Percentiles rank a stretch among this genome's conserved stretches.
Conservation (phyloP, 2,113 vertebrate species). For the Stomatorhinus ivindoensis region DNA sequence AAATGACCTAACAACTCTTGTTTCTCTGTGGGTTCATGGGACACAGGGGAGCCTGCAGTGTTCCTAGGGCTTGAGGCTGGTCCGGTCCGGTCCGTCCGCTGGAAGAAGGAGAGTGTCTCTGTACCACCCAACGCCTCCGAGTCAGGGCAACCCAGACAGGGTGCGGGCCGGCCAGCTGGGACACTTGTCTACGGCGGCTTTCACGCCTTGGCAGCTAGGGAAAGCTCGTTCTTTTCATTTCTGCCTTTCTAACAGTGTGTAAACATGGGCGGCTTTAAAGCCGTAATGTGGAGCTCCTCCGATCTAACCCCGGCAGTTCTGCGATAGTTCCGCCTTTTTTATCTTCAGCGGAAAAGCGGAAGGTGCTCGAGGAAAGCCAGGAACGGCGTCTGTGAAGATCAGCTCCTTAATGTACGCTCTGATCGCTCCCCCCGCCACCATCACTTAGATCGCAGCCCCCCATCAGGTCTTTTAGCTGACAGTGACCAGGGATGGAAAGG, state of each 20-base stretch:
- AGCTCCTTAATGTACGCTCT: background rate
- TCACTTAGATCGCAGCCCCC: background rate
- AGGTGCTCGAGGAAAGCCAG: background rate
- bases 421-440: background rate
- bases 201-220: background rate
- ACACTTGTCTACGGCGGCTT: background rate
- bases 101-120: background rate
- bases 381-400: background rate
- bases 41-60: background rate
- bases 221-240: background rate
- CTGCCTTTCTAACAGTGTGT: background rate
- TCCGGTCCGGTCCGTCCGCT: background rate
- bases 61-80: background rate
- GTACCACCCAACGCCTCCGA: background rate
- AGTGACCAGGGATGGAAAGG: background rate
- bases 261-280: background rate
- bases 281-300: background rate
- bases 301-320: background rate
- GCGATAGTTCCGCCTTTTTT: background rate
- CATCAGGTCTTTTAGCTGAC: background rate
- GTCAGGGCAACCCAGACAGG: background rate
- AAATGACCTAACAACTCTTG: background rate
- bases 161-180: background rate
- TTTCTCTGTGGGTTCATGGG: background rate
- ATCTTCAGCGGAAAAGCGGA: background rate